Percentiles rank a stretch among this genome's conserved stretches.
Evolutionary conservation across 2,797 vertebrate genomes (phyloP).

Genomic region (Micropoecilia bifurca): DNA sequence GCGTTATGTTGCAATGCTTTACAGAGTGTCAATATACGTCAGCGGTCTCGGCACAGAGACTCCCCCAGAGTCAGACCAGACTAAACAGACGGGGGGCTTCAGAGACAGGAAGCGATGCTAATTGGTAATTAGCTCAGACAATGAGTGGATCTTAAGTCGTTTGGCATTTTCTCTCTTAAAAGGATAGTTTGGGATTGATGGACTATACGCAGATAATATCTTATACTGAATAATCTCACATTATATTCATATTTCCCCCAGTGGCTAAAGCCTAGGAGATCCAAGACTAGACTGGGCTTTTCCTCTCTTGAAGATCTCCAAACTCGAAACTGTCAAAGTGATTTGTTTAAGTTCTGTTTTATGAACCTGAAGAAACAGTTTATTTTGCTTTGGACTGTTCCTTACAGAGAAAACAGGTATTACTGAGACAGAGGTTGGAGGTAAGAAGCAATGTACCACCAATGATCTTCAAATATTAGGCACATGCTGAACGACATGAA

Average conservation of each 20-base stretch:
- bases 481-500: neutral
- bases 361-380: neutral
- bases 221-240: neutral
- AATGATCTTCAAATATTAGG: neutral
- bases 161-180: constrained; percentile 9
- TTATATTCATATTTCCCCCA: neutral
- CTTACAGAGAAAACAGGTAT: neutral
- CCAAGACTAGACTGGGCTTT: neutral
- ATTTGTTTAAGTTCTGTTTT: neutral
- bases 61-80: constrained; percentile 42
- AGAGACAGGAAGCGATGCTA: constrained; percentile 40
- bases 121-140: constrained; percentile 43
- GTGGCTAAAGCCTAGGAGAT: neutral
- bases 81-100: constrained; percentile 54
- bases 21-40: constrained; percentile 43
- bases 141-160: constrained; percentile 3
- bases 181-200: constrained; percentile 2
- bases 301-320: neutral
- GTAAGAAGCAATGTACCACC: neutral
- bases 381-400: neutral
- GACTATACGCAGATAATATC: neutral
- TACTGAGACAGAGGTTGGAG: neutral
- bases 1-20: constrained; percentile 45
- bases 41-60: constrained; percentile 17
- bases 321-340: neutral